A percentile compares a stretch with the other conserved stretches of the same genome.
Conservation (phyloP, 2,113 vertebrate genomes). For the Epinephelus cyanopodus region DNA sequence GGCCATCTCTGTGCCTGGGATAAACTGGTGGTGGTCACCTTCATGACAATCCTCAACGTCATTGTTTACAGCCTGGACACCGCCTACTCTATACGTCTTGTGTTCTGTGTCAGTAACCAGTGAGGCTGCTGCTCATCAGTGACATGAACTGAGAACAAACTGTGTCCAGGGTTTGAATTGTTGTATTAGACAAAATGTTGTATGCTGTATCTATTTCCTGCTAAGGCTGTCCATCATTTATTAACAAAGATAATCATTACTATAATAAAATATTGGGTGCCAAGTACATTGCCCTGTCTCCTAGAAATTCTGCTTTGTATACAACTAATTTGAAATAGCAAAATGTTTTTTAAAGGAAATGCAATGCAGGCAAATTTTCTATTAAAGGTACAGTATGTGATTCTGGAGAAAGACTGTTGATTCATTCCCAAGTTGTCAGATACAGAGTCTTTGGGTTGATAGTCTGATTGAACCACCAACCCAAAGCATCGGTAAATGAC, state of each 20-base stretch:
- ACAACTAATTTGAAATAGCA: too few relatives aligned
- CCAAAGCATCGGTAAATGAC: too few relatives aligned
- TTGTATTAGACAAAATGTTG: not conserved
- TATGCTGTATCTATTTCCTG: not conserved
- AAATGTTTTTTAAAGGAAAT: too few relatives aligned
- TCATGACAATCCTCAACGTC: constrained; percentile 89
- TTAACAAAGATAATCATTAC: not conserved
- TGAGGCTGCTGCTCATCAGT: constrained; percentile 16
- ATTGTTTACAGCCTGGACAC: constrained; percentile 87
- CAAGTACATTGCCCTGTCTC: too few relatives aligned
- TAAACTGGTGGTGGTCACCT: constrained; percentile 83
- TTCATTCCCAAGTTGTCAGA: too few relatives aligned
- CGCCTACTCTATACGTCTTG: constrained; percentile 84
- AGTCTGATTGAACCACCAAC: too few relatives aligned
- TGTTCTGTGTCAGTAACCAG: constrained; percentile 74
- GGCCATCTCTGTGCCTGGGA: constrained; percentile 61
- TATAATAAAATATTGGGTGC: not conserved
- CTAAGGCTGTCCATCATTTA: not conserved
- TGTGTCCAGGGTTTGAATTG: not conserved
- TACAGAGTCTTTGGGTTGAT: too few relatives aligned
- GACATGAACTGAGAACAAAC: constrained; percentile 2
- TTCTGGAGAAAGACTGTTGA: too few relatives aligned
- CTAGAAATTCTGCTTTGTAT: too few relatives aligned
- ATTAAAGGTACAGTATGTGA: too few relatives aligned
- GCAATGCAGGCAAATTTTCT: too few relatives aligned